Conservation (phyloP, 2,797 vertebrate genomes). For the Sternarchorhynchus goeldii region DNA sequence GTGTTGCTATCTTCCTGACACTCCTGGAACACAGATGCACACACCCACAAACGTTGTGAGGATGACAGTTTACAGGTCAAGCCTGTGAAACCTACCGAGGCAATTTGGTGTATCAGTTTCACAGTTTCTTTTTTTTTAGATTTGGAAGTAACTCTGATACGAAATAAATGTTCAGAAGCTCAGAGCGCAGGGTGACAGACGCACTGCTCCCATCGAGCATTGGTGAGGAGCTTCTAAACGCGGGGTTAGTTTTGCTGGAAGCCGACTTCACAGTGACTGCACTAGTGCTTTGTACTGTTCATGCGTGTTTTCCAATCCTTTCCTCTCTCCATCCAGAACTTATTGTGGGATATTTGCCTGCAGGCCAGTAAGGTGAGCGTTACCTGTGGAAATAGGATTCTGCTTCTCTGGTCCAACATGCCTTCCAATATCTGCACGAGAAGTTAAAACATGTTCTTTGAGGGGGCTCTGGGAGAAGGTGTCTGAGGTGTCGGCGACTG, state of each 20-base stretch:
- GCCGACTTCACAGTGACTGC: conserved; percentile 15
- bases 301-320: background rate
- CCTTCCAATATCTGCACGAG: background rate
- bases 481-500: conserved; percentile 19
- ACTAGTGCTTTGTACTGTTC: conserved; percentile 20
- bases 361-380: conserved; percentile 5
- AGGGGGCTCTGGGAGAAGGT: conserved; percentile 10
- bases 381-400: conserved; percentile 25
- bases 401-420: conserved; percentile 3
- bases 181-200: too few relatives aligned
- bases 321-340: conserved; percentile 25
- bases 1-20: too few relatives aligned
- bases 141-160: too few relatives aligned
- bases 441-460: conserved; percentile 8
- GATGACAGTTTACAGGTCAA: too few relatives aligned
- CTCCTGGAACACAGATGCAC: too few relatives aligned
- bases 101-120: too few relatives aligned
- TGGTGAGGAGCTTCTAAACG: background rate
- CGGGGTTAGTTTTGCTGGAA: background rate
- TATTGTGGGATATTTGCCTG: conserved; percentile 14
- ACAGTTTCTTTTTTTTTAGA: too few relatives aligned
- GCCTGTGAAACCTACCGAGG: too few relatives aligned
- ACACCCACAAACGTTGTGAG: too few relatives aligned
- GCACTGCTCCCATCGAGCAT: too few relatives aligned
- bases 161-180: too few relatives aligned